Conservation (phyloP, 2,113 vertebrate genomes). For the Baryphthengus martii region DNA sequence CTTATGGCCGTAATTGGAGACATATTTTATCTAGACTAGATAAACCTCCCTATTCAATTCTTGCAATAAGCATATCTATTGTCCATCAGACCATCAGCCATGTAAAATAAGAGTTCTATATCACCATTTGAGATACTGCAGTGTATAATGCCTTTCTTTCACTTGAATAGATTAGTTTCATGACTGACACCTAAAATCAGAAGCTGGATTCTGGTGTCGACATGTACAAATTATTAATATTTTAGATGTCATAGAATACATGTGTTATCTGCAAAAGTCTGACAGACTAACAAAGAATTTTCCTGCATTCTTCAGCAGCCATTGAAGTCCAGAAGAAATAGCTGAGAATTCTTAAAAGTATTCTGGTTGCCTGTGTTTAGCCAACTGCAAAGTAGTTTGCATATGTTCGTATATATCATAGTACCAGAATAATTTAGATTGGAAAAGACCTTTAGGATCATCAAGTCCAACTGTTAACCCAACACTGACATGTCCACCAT, state of each 20-base stretch:
- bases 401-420: neutral
- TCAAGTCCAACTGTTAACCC: too few species aligned
- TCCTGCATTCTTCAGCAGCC: neutral
- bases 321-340: neutral
- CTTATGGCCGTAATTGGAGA: neutral
- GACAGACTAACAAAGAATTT: neutral
- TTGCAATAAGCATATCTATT: neutral
- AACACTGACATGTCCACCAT: too few species aligned
- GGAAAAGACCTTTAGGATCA: too few species aligned
- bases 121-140: neutral
- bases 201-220: neutral
- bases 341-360: too few species aligned
- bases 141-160: neutral
- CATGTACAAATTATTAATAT: neutral
- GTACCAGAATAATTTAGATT: too few species aligned
- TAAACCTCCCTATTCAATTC: neutral
- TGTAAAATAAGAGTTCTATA: neutral
- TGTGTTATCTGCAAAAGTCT: neutral
- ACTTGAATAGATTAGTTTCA: neutral
- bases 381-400: neutral
- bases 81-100: neutral
- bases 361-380: neutral
- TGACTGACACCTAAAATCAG: neutral
- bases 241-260: neutral
- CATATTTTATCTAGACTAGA: neutral